Evolutionary conservation across 2,113 vertebrate genomes (phyloP), one percentile per base, ranked within the genome.

Genomic region (Phoenicopterus ruber): DNA sequence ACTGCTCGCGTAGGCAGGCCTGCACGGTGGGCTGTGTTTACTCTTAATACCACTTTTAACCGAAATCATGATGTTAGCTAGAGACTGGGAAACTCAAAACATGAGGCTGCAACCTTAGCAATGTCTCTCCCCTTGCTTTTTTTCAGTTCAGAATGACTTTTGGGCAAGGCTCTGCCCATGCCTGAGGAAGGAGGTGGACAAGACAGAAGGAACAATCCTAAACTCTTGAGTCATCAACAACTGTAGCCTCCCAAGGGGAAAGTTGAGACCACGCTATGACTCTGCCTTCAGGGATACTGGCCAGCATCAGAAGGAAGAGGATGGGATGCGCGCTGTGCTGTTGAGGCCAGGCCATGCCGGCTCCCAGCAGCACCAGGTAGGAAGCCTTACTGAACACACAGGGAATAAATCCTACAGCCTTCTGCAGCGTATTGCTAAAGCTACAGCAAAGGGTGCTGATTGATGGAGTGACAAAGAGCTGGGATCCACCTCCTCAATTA

Each of bases 401-500:
- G 46, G 46, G 77, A 93, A 91, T 57, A 82, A 89, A 93, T 63
- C 63, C 57, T 34, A 52, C 49, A 73, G 58, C 77, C 42, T 76
- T 89, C 66, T 73, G 52, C 47, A 69, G 65, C 4, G 0, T 12
- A 19, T 5, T 69, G 73, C 77, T 91, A 22, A 71, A 86, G 77
- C 86, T 84, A 21, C 40, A 47, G 86, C 81, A 89, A 95, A 93
- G 91, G 97, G 96, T 97, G 97, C 96, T 97, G 95, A 95, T 2
- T 89, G 96, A 96, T 95, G 70, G 84, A 97, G 63, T 85, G 84
- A 95, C 93, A 95, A 95, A 79, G 95, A 92, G 89, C 93, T 70
- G 94, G 94, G 95, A 95, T 94, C 97, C 97, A 97, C 96, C 96
- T 96, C 96, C 97, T 63, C 90, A 96, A 94, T 81, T 83, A 95